Percentiles rank a stretch among this genome's conserved stretches.
Evolutionary conservation across 1,140 invertebrate genomes (phyloP).

Genomic region (Aradophagus sp.): DNA sequence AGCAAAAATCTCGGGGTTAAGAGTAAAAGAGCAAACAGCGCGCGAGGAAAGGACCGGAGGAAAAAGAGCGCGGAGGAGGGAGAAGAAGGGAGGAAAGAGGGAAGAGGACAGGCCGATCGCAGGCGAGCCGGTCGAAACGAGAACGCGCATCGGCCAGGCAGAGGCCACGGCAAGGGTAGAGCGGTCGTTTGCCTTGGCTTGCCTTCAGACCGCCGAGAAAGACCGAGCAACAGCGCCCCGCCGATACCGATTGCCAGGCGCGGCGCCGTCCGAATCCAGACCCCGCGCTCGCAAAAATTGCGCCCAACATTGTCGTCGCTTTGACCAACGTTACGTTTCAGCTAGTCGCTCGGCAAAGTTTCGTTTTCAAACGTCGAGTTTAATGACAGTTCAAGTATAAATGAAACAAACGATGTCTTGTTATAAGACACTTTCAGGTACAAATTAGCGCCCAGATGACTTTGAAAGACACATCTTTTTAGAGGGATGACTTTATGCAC

Average conservation of each 20-base stretch:
- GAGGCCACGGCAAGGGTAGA: conserved; percentile 58
- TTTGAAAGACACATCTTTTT: too few relatives aligned
- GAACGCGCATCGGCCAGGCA: conserved; percentile 47
- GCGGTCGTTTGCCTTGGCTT: conserved; percentile 73
- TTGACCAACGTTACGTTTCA: too few relatives aligned
- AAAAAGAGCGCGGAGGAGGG: conserved; percentile 1
- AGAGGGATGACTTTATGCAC: too few relatives aligned
- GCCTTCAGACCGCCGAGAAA: conserved; percentile 66
- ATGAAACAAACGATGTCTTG: too few relatives aligned
- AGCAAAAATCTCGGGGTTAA: conserved; percentile 49
- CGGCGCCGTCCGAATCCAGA: conserved; percentile 44
- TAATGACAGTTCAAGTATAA: too few relatives aligned
- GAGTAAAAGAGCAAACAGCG: conserved; percentile 49
- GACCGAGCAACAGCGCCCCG: conserved; percentile 47
- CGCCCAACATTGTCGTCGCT: too few relatives aligned
- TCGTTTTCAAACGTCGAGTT: too few relatives aligned
- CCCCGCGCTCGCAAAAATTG: too few relatives aligned
- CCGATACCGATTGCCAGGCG: conserved; percentile 67
- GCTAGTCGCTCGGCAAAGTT: too few relatives aligned
- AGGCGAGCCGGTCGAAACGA: conserved; percentile 31
- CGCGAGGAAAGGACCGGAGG: conserved; percentile 17
- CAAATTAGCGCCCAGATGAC: too few relatives aligned
- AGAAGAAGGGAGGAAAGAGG: conserved; percentile 30
- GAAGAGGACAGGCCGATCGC: conserved; percentile 9
- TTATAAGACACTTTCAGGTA: too few relatives aligned